These are phyloP conservation scores for Subacronicta megacephala DNA, from an alignment of 2,888 invertebrate species.

Conservation along the genomic window DNA sequence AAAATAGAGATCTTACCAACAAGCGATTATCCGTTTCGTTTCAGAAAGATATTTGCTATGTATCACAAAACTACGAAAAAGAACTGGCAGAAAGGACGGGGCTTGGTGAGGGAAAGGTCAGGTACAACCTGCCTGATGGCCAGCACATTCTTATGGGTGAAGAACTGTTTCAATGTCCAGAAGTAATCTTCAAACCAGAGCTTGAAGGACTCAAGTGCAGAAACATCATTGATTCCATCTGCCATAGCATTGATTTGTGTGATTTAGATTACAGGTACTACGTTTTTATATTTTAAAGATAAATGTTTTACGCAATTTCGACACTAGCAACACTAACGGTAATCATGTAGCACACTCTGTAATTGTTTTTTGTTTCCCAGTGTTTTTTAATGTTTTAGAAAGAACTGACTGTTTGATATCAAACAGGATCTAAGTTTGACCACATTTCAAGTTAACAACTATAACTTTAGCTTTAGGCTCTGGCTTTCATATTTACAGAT, in stretches of 20 bases:
- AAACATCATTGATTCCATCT: constrained; percentile 91
- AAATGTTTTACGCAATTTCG: too few relatives aligned
- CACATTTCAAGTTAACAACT: too few relatives aligned
- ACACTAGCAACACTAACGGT: too few relatives aligned
- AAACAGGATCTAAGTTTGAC: too few relatives aligned
- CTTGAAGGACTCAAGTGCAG: constrained; percentile 93
- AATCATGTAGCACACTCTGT: too few relatives aligned
- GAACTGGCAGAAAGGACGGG: constrained; percentile 69
- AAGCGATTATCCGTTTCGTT: constrained; percentile 10
- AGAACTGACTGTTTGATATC: too few relatives aligned
- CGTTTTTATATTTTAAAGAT: too few relatives aligned
- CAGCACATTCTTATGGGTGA: constrained; percentile 93
- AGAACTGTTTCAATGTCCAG: constrained; percentile 95
- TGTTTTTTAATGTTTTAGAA: too few relatives aligned
- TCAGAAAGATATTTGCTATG: constrained; percentile 74
- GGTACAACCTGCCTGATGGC: constrained; percentile 96
- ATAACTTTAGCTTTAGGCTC: too few relatives aligned
- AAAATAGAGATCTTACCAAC: too few relatives aligned
- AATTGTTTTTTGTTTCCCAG: too few relatives aligned
- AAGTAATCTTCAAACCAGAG: constrained; percentile 95
- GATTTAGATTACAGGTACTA: constrained; percentile 92
- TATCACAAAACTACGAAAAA: constrained; percentile 67
- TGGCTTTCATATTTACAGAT: too few relatives aligned
- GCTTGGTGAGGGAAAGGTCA: constrained; percentile 93
- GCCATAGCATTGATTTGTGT: constrained; percentile 89